phyloP scores from a whole-genome alignment of 1,140 invertebrate species.

The Bombus breviceps region DNA sequence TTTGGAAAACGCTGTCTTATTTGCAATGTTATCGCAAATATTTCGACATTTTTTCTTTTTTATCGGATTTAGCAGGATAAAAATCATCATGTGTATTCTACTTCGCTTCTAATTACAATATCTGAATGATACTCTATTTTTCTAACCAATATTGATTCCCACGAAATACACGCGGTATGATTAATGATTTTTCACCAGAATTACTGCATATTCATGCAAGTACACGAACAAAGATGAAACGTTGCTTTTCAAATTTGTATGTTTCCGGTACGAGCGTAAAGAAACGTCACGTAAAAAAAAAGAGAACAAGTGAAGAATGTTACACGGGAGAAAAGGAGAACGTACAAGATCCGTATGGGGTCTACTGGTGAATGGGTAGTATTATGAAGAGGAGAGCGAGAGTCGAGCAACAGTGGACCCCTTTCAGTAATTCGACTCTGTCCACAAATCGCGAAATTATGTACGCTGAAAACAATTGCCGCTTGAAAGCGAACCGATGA shows the following conservation, averaged over 20 bases:
- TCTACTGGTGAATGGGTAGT: constrained; percentile 27
- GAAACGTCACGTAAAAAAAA: neutral
- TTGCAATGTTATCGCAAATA: neutral
- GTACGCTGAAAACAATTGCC: constrained; percentile 43
- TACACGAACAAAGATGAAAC: neutral
- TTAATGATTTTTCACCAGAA: neutral
- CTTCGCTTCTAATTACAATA: neutral
- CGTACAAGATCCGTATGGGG: neutral
- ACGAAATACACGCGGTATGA: neutral
- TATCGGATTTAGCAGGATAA: too few species aligned
- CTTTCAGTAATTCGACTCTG: constrained; percentile 53
- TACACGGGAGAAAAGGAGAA: neutral
- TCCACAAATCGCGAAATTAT: constrained; percentile 50
- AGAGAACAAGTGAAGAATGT: neutral
- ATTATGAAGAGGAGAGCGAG: constrained; percentile 16
- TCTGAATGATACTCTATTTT: neutral
- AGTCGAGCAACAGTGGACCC: constrained; percentile 27
- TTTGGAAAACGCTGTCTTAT: neutral
- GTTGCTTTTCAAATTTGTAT: too few species aligned
- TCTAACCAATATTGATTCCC: neutral
- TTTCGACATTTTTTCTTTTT: neutral
- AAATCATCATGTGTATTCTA: too few species aligned
- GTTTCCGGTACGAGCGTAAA: neutral
- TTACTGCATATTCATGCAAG: neutral
- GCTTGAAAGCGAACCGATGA: constrained; percentile 42